phyloP scores from a whole-genome alignment of 2,113 vertebrate species.

The Notiomystis cincta region DNA sequence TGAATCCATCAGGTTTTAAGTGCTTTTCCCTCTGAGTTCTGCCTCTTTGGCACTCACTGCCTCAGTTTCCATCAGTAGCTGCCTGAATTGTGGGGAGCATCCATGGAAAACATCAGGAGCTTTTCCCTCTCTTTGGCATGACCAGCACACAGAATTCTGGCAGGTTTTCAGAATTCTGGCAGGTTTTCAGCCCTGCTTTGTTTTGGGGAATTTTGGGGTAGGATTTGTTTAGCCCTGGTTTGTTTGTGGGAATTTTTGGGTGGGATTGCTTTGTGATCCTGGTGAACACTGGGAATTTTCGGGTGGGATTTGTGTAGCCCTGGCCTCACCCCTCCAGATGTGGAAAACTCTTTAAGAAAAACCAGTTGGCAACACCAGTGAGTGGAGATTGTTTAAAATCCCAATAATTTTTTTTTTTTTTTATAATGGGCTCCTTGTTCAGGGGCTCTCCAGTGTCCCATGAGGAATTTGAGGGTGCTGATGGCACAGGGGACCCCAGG shows the following conservation, averaged over 20 bases:
- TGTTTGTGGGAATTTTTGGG: background rate
- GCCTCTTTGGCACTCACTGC: background rate
- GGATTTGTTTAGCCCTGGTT: background rate
- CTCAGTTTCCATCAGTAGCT: background rate
- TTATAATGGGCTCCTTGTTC: rapidly evolving
- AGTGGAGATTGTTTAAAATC: background rate
- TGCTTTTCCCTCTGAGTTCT: background rate
- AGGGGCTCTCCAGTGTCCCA: background rate
- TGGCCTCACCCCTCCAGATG: background rate
- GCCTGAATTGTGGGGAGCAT: background rate
- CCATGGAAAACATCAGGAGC: background rate
- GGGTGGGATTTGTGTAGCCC: background rate
- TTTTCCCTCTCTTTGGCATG: background rate
- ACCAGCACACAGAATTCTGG: background rate
- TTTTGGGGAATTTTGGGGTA: background rate
- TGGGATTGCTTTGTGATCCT: background rate
- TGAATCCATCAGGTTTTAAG: background rate
- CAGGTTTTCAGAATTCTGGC: too few relatives aligned
- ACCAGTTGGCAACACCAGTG: too few relatives aligned
- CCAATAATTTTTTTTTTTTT: background rate
- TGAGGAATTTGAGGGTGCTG: background rate
- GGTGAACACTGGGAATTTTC: background rate
- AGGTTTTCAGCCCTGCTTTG: background rate
- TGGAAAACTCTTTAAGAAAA: background rate
- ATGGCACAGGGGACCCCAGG: background rate